Evolutionary conservation across 92 coral and sea anemone species (phyloP).

Genomic region (Parazoanthus darwini): DNA sequence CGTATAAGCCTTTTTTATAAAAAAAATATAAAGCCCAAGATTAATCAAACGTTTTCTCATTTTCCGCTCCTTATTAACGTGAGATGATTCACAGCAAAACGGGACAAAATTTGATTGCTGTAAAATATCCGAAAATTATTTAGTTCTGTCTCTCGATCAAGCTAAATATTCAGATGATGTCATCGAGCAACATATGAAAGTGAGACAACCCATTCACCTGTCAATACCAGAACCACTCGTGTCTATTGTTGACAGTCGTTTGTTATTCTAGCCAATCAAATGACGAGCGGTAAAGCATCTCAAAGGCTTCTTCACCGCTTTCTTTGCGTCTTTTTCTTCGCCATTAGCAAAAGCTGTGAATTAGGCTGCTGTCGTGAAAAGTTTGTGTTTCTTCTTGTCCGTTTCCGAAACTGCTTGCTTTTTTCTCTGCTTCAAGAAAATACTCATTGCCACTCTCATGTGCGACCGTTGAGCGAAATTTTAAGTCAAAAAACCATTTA

Average conservation of each 20-base stretch:
- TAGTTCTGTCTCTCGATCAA: neutral
- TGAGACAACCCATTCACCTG: slow-evolving; percentile 36
- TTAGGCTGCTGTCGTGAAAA: slow-evolving; percentile 42
- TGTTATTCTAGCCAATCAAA: slow-evolving; percentile 35
- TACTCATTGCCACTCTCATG: slow-evolving; percentile 13
- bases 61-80: neutral
- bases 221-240: slow-evolving; percentile 18
- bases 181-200: slow-evolving; percentile 16
- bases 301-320: slow-evolving; percentile 32
- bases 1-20: neutral
- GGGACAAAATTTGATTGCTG: neutral
- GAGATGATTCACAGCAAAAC: slow-evolving; percentile 6
- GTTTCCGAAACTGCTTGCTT: slow-evolving; percentile 35
- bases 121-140: neutral
- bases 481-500: neutral
- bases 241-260: slow-evolving; percentile 26
- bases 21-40: too few relatives aligned
- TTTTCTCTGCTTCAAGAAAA: slow-evolving; percentile 4
- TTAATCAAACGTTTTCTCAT: too few relatives aligned
- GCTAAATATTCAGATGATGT: slow-evolving; percentile 38
- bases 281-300: slow-evolving; percentile 4
- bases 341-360: slow-evolving; percentile 46
- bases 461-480: slow-evolving; percentile 22
- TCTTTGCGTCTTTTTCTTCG: slow-evolving; percentile 45
- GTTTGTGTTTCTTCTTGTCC: slow-evolving; percentile 39